These are phyloP conservation scores for Hyles euphorbiae DNA, from an alignment of 1,140 invertebrate genomes.

Conservation along the genomic window DNA sequence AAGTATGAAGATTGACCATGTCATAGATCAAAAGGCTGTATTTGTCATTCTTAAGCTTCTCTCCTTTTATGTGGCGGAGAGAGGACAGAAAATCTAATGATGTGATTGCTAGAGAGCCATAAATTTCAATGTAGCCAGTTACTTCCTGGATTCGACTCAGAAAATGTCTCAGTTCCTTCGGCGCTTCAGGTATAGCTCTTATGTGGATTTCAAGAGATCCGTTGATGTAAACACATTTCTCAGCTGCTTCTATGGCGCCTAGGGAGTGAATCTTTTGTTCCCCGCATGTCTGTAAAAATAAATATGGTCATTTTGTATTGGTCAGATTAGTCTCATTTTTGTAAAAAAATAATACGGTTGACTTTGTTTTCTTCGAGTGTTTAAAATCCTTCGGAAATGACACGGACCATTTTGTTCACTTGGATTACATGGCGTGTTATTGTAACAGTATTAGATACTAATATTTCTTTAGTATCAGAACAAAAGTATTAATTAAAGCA, in stretches of 20 bases:
- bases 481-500: too few species aligned
- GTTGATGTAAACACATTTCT: slow-evolving; percentile 68
- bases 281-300: slow-evolving; percentile 45
- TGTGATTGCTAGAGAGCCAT: slow-evolving; percentile 81
- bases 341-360: too few species aligned
- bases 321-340: too few species aligned
- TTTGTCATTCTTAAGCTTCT: slow-evolving; percentile 59
- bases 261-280: slow-evolving; percentile 35
- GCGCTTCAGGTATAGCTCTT: slow-evolving; percentile 68
- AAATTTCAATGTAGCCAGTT: slow-evolving; percentile 83
- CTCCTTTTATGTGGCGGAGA: slow-evolving; percentile 57
- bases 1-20: slow-evolving; percentile 81
- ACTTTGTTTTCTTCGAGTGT: too few species aligned
- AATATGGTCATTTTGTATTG: too few species aligned
- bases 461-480: too few species aligned
- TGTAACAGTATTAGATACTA: too few species aligned
- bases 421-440: too few species aligned
- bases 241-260: slow-evolving; percentile 39
- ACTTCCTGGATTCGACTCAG: slow-evolving; percentile 85
- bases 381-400: too few species aligned
- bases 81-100: slow-evolving; percentile 90
- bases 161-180: slow-evolving; percentile 83
- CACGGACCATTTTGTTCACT: too few species aligned
- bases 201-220: slow-evolving; percentile 53
- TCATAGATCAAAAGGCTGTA: slow-evolving; percentile 84